phyloP scores from a whole-genome alignment of 92 coral and sea anemone genomes.

The Bergia puertoricense region DNA sequence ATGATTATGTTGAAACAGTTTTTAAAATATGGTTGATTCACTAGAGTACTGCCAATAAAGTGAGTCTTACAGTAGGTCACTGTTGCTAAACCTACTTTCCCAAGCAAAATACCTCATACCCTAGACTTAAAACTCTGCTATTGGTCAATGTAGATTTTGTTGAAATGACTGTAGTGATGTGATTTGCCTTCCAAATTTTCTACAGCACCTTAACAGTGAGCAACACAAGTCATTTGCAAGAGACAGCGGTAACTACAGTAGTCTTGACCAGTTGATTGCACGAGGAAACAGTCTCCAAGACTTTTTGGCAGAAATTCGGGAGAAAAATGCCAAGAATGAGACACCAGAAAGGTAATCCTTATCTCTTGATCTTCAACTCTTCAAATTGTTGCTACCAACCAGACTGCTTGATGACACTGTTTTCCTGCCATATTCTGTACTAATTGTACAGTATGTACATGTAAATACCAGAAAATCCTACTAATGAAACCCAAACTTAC shows the following conservation, averaged over 20 bases:
- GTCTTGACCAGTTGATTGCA: constrained; percentile 79
- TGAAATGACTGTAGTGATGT: not conserved
- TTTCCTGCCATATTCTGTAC: too few species aligned
- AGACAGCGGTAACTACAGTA: constrained; percentile 75
- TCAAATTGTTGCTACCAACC: not conserved
- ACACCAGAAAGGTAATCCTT: constrained; percentile 41
- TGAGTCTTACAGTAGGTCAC: too few species aligned
- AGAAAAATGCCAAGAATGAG: constrained; percentile 25
- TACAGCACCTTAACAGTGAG: constrained; percentile 86
- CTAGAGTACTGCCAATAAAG: not conserved
- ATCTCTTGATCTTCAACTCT: not conserved
- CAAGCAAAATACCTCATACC: not conserved
- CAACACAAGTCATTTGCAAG: constrained; percentile 89
- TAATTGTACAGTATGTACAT: too few species aligned
- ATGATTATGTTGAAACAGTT: too few species aligned
- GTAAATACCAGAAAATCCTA: too few species aligned
- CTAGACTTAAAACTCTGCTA: not conserved
- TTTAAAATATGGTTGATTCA: not conserved
- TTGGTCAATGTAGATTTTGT: not conserved
- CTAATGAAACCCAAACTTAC: too few species aligned
- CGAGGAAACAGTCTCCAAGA: constrained; percentile 80
- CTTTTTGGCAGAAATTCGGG: constrained; percentile 67
- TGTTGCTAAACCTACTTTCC: not conserved
- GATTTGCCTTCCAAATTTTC: not conserved
- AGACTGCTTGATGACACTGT: not conserved